Conservation (phyloP, 2,888 invertebrate genomes). For the Cephus spinipes region DNA sequence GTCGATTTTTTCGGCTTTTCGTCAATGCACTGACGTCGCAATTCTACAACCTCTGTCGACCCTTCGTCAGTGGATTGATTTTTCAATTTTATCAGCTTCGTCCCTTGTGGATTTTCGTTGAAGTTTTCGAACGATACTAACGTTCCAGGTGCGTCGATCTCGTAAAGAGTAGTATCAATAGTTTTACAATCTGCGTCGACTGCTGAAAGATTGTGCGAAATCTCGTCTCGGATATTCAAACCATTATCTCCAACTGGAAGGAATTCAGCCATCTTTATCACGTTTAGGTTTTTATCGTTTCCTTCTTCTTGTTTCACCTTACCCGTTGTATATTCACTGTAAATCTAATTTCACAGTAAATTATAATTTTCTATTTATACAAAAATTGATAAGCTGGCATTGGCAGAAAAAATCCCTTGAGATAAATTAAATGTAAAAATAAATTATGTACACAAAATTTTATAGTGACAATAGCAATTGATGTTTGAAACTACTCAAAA, state of each 20-base stretch:
- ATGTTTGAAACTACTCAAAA: conserved; percentile 4
- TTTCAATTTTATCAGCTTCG: conserved; percentile 7
- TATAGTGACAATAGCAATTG: conserved; percentile 12
- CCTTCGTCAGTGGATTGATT: not conserved
- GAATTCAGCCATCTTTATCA: not conserved
- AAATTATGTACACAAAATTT: conserved; percentile 7
- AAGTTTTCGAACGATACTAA: no score
- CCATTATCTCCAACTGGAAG: conserved; percentile 3
- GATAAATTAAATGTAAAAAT: conserved; percentile 7
- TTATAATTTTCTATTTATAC: conserved; percentile 7
- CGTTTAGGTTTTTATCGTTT: conserved; percentile 2
- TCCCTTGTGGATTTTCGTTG: not conserved
- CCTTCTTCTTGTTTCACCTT: conserved; percentile 8
- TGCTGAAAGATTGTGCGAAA: not conserved
- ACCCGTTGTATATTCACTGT: conserved; percentile 7
- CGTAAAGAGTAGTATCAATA: not conserved
- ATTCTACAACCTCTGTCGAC: conserved; percentile 6
- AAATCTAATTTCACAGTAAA: conserved; percentile 14
- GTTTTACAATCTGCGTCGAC: not conserved
- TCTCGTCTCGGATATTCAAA: conserved; percentile 12
- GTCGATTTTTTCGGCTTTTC: not conserved
- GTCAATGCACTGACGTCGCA: not conserved
- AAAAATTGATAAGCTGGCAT: conserved; percentile 1
- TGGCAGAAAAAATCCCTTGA: no score
- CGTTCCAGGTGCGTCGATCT: conserved; percentile 4